phyloP scores from a whole-genome alignment of 2,113 vertebrate species.

The Nothoprocta pentlandii region DNA sequence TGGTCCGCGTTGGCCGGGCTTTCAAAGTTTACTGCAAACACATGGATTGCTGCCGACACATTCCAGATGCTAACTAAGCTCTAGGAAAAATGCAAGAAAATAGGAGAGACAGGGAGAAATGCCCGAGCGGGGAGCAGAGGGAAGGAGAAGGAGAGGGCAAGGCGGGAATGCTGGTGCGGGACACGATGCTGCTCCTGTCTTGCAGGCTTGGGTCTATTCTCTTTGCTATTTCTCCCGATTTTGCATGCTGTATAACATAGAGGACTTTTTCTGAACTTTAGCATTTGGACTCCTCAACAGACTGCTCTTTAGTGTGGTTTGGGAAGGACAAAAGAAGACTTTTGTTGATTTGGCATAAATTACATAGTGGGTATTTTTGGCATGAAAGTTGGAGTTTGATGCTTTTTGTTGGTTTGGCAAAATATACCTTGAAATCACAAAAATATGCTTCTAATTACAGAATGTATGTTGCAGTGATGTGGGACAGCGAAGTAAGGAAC shows the following conservation, averaged over 20 bases:
- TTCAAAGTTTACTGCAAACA: conserved; percentile 63
- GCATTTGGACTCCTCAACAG: conserved; percentile 67
- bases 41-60: conserved; percentile 55
- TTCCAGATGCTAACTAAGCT: conserved; percentile 60
- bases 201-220: not conserved
- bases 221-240: not conserved
- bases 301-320: conserved; percentile 73
- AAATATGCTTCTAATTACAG: conserved; percentile 88
- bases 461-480: conserved; percentile 71
- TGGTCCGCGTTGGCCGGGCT: conserved; percentile 46
- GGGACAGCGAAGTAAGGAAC: conserved; percentile 67
- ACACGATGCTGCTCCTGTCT: not conserved
- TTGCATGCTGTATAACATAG: not conserved
- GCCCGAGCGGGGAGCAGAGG: not conserved
- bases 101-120: not conserved
- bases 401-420: conserved; percentile 78
- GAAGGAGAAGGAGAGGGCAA: not conserved
- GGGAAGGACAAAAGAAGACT: conserved; percentile 79
- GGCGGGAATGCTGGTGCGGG: not conserved
- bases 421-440: conserved; percentile 76
- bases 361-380: conserved; percentile 83
- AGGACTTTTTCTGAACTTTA: conserved; percentile 69
- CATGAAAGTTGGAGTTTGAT: conserved; percentile 60
- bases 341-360: conserved; percentile 82
- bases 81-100: not conserved